Base-by-base conservation (phyloP, 2,888 invertebrate species). In the Omphaloscelis lunosa region DNA sequence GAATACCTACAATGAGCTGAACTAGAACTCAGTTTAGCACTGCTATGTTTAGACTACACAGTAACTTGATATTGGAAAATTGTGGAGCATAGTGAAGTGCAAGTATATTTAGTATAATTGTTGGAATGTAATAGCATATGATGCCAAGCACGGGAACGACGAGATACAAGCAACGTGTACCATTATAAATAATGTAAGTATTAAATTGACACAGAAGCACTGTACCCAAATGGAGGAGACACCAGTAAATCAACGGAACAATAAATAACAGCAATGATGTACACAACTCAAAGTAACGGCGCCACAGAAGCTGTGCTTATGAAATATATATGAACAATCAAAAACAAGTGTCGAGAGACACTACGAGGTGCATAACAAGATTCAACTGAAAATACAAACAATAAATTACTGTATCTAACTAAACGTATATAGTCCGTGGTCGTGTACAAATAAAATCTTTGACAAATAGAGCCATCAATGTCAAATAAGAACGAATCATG, bases 191-290 rank as follows among this genome's bases (percentile, higher is more conserved):
- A 91, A 91, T 85, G 86, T 80, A 85, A 86, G 85, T 75, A 77
- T 69, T 89, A 84, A 85, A 87, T 86, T 85, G 72, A 78, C 86
- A 88, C 93, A 91, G 91, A 93, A 93, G 89, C 80, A 80, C 82
- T 80, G 65, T 78, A 84, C 80, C 83, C 87, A 89, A 89, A 89
- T 88, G 86, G 9, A 84, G 86, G 81, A 72, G 87, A 84, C 83
- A 84, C 81, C 80, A 76, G 90, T 93, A 91, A 92, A 93, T 93
- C 92, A 93, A 88, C 75, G 76, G 79, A 86, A 89, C 89, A 90
- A 88, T 90, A 92, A 92, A 93, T 93, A 91, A 92, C 90, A 90
- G 86, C 85, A 91, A 89, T 89, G 91, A 89, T 90, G 91, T 93
- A 94, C 93, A 94, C 92, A 93, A 66, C 82, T 89, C 81, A 89